These are phyloP conservation scores for Octodon degus DNA, from an alignment of 2,113 vertebrate species.

Conservation along the genomic window DNA sequence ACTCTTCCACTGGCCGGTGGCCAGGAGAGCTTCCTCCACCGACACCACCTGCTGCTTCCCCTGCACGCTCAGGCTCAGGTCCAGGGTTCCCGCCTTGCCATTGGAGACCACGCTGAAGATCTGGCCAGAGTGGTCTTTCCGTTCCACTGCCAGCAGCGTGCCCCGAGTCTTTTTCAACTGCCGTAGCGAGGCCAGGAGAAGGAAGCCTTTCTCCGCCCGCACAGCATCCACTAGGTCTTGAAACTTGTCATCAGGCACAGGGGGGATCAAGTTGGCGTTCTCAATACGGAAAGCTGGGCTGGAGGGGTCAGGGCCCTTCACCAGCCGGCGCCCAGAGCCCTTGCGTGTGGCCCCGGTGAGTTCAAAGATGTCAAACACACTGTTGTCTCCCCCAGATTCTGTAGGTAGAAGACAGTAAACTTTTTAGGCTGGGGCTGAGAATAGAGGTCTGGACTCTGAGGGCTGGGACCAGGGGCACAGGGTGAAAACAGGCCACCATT, in stretches of 20 bases:
- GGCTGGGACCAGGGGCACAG: background rate
- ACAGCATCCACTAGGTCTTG: slow-evolving; percentile 96
- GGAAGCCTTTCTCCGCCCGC: slow-evolving; percentile 94
- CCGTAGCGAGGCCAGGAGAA: slow-evolving; percentile 94
- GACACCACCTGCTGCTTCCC: slow-evolving; percentile 92
- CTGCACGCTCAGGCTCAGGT: slow-evolving; percentile 91
- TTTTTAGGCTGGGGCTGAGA: background rate
- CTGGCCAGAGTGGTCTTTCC: slow-evolving; percentile 91
- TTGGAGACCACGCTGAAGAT: slow-evolving; percentile 96
- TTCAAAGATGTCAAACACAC: slow-evolving; percentile 96
- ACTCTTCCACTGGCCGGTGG: slow-evolving; percentile 95
- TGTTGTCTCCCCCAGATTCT: slow-evolving; percentile 93
- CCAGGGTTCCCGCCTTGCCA: slow-evolving; percentile 94
- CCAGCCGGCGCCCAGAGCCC: slow-evolving; percentile 90
- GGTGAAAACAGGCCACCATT: background rate
- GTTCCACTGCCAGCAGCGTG: slow-evolving; percentile 93
- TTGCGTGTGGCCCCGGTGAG: slow-evolving; percentile 88
- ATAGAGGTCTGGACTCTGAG: background rate
- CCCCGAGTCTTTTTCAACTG: slow-evolving; percentile 94
- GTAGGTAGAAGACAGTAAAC: slow-evolving; percentile 72
- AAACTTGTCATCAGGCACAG: slow-evolving; percentile 92
- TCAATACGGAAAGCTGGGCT: slow-evolving; percentile 96
- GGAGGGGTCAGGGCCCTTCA: slow-evolving; percentile 93
- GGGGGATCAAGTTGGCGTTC: slow-evolving; percentile 93
- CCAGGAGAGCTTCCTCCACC: slow-evolving; percentile 93